Evolutionary conservation across 2,113 vertebrate species (phyloP).

Genomic region (Peromyscus polionotus): DNA sequence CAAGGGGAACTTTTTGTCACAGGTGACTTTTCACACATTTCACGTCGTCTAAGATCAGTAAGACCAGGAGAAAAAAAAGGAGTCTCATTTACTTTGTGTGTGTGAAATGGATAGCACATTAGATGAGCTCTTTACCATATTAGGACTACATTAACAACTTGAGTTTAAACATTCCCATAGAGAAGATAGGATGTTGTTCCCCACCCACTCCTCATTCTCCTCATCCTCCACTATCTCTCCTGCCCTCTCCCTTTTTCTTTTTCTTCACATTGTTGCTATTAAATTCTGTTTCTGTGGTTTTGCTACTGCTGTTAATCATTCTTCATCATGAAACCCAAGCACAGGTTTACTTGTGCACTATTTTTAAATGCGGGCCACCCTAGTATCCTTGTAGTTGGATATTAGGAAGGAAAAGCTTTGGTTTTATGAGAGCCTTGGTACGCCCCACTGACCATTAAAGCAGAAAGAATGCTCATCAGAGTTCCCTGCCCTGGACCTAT

Average conservation of each 20-base stretch:
- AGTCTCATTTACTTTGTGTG: not conserved
- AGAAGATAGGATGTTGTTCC: not conserved
- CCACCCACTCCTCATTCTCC: not conserved
- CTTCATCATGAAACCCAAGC: not conserved
- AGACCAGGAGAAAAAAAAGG: not conserved
- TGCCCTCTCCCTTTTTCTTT: not conserved
- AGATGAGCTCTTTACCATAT: not conserved
- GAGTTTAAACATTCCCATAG: not conserved
- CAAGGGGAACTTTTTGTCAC: not conserved
- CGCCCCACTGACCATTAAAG: not conserved
- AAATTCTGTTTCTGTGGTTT: not conserved
- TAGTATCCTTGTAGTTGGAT: not conserved
- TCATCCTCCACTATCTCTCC: too few species aligned
- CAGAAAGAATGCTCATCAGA: not conserved
- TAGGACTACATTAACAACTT: not conserved
- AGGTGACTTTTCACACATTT: not conserved
- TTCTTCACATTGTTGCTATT: not conserved
- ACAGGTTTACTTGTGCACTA: not conserved
- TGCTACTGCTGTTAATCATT: not conserved
- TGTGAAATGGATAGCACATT: not conserved
- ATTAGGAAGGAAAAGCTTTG: not conserved
- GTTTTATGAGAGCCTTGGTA: not conserved
- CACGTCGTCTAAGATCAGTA: not conserved
- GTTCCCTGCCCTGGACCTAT: not conserved
- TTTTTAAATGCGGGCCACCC: constrained; percentile 1